Base-by-base conservation (phyloP, 2,113 vertebrate genomes). In the Megaptera novaeangliae region DNA sequence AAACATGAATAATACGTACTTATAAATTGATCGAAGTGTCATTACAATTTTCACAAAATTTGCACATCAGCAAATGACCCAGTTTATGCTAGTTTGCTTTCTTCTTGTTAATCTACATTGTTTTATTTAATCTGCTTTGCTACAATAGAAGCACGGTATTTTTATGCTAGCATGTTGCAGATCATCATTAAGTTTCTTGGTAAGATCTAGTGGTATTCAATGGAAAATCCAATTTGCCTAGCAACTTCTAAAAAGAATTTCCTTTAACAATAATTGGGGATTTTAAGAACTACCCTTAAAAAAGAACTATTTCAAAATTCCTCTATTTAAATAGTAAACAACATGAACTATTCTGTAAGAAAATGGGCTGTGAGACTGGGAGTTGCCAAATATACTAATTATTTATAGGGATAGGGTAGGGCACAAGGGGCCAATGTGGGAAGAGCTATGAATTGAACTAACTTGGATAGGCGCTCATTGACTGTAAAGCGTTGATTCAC, bases 21-120 rank as follows among this genome's bases (percentile, higher is more conserved):
- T 91, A 83, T 87, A 95, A 96, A 95, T 92, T 23, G 52, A 97
- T 95, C 93, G 96, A 91, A 93, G 7, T 95, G 44, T 91, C 86
- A 92, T 93, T 97, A 94, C 93, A 86, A 95, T 97, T 93, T 97
- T 69, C 68, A 97, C 80, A 95, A 97, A 97, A 96, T 96, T 64
- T 95, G 57, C 89, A 95, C 29, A 96, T 95, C n/a, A 95, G 63
- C 82, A 95, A 96, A 96, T 89, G 85, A 96, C 34, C 41, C 46
- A 93, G 82, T 75, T 97, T 94, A 93, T 78, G 68, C 20, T 75
- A 55, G 69, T 55, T 83, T 77, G 44, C 9, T 93, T 91, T 95
- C 68, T 31, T 52, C 29, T 95, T 94, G 34, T 31, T 77, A 88
- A 74, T 92, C 18, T 93, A 81, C 23, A 72, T 68, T 96, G 39